These are phyloP conservation scores for Clarias laeviceps DNA, from an alignment of 2,797 vertebrate species.

Conservation along the genomic window DNA sequence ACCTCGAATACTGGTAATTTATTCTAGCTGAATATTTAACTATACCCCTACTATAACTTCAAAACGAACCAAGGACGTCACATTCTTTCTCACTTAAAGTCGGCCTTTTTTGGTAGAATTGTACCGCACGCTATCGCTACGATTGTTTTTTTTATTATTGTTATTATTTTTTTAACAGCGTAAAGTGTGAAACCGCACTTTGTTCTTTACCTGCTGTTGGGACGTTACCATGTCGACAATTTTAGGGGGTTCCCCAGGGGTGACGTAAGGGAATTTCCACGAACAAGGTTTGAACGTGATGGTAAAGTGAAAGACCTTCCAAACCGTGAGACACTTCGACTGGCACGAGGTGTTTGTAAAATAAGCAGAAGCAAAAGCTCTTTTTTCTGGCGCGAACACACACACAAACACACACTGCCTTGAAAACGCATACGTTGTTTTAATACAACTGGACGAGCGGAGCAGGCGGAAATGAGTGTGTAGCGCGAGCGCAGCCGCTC, in stretches of 20 bases:
- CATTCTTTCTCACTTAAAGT: neutral
- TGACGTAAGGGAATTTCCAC: conserved; percentile 75
- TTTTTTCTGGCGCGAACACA: neutral
- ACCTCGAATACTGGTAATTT: neutral
- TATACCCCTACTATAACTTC: too few relatives aligned
- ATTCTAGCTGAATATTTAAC: neutral
- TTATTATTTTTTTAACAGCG: too few relatives aligned
- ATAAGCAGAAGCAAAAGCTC: neutral
- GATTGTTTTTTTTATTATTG: neutral
- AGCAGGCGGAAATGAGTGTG: conserved; percentile 50
- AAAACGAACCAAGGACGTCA: neutral
- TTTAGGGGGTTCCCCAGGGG: conserved; percentile 55
- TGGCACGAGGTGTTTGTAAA: neutral
- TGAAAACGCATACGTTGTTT: neutral
- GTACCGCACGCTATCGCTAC: neutral
- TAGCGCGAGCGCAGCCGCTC: neutral
- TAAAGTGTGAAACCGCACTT: neutral
- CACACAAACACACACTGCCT: neutral
- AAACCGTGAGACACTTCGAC: neutral
- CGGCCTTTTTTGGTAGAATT: neutral
- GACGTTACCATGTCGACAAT: conserved; percentile 39
- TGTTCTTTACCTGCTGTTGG: conserved; percentile 35
- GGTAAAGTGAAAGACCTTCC: conserved; percentile 46
- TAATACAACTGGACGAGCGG: neutral
- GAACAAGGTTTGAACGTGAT: neutral